phyloP scores from a whole-genome alignment of 1,140 invertebrate genomes.

The Drosophila orosa region DNA sequence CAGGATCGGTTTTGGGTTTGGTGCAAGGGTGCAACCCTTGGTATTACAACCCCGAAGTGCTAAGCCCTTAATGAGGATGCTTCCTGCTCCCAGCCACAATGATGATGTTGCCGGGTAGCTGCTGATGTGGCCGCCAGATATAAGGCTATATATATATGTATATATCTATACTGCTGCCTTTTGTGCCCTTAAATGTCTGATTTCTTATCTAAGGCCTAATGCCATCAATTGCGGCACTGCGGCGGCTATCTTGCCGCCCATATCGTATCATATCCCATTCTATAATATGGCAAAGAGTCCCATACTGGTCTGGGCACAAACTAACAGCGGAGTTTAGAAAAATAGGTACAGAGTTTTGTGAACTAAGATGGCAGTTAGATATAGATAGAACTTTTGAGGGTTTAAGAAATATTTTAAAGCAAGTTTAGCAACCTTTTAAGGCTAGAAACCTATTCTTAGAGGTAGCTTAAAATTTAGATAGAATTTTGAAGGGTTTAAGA shows the following conservation, averaged over 20 bases:
- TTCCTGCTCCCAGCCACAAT: slow-evolving; percentile 16
- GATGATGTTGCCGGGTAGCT: slow-evolving; percentile 25
- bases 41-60: slow-evolving; percentile 16
- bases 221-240: slow-evolving; percentile 74
- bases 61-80: slow-evolving; percentile 49
- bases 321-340: background rate
- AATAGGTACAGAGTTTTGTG: background rate
- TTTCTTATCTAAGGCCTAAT: slow-evolving; percentile 82
- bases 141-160: background rate
- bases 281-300: background rate
- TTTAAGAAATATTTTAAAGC: background rate
- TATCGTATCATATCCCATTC: slow-evolving; percentile 50
- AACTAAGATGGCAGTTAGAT: background rate
- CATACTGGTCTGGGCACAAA: background rate
- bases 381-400: background rate
- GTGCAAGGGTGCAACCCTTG: slow-evolving; percentile 29
- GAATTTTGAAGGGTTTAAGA: background rate
- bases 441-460: too few species aligned
- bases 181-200: slow-evolving; percentile 74
- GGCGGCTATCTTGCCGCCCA: slow-evolving; percentile 53
- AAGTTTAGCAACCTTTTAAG: too few species aligned
- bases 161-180: slow-evolving; percentile 6
- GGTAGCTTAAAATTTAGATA: too few species aligned
- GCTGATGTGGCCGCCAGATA: slow-evolving; percentile 5
- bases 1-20: slow-evolving; percentile 9